Evolutionary conservation across 2,888 invertebrate species (phyloP).

Genomic region (Brachycybe producta): DNA sequence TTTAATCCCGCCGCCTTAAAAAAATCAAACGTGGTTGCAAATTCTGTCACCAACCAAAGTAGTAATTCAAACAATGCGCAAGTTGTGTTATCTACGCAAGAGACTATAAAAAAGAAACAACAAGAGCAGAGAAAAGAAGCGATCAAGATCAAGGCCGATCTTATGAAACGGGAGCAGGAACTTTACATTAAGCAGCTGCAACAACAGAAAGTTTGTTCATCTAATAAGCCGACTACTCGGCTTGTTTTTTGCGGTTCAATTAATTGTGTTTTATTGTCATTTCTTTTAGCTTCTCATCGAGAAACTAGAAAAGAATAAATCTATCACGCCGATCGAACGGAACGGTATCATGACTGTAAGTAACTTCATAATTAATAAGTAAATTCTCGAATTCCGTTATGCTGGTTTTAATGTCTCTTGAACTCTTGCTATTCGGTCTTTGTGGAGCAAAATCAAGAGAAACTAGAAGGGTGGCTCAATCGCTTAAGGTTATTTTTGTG

Average conservation of each 20-base stretch:
- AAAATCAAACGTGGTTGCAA: constrained; percentile 24
- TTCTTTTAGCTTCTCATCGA: constrained; percentile 51
- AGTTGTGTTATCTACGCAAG: constrained; percentile 45
- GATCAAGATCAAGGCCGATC: constrained; percentile 60
- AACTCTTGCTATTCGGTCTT: no score
- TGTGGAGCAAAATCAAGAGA: no score
- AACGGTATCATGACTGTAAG: constrained; percentile 50
- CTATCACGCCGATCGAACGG: constrained; percentile 47
- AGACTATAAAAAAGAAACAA: constrained; percentile 55
- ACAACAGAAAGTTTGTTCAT: constrained; percentile 52
- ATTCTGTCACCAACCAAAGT: not conserved
- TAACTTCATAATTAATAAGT: not conserved
- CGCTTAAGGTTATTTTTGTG: not conserved
- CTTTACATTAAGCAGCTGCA: constrained; percentile 77
- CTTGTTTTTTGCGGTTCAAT: no score
- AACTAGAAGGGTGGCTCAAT: no score
- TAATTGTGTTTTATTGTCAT: constrained; percentile 11
- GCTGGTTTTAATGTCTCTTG: no score
- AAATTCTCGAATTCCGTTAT: no score
- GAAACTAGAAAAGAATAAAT: constrained; percentile 57
- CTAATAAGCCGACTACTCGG: not conserved
- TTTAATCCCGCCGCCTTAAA: constrained; percentile 37
- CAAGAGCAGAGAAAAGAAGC: constrained; percentile 62
- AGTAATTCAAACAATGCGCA: constrained; percentile 32
- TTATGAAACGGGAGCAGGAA: constrained; percentile 72